Conservation (phyloP, 1,140 invertebrate genomes). For the Diorhabda sublineata region DNA sequence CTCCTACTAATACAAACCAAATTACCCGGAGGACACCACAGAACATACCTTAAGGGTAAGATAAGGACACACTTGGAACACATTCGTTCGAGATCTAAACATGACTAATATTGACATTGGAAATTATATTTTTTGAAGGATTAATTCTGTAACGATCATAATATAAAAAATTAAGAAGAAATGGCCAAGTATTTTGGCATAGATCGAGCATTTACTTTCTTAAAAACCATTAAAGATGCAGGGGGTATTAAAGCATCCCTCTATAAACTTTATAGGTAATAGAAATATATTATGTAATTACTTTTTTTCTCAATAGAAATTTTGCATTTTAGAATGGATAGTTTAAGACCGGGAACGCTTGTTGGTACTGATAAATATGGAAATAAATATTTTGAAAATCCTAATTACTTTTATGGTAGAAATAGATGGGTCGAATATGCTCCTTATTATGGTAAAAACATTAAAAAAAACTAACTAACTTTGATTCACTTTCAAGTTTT, state of each 20-base stretch:
- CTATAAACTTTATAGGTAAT: conserved; percentile 72
- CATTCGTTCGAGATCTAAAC: too few species aligned
- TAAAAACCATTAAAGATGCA: conserved; percentile 67
- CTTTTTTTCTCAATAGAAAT: conserved; percentile 16
- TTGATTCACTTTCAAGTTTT: too few species aligned
- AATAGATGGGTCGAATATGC: conserved; percentile 94
- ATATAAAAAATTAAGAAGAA: not conserved
- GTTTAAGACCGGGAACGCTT: conserved; percentile 76
- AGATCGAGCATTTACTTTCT: conserved; percentile 66
- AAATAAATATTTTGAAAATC: conserved; percentile 95
- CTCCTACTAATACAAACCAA: too few species aligned
- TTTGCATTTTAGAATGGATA: conserved; percentile 67
- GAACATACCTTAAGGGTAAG: too few species aligned
- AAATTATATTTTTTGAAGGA: too few species aligned
- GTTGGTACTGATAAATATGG: conserved; percentile 95
- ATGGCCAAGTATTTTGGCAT: conserved; percentile 66
- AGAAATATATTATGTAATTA: conserved; percentile 41
- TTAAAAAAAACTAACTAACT: too few species aligned
- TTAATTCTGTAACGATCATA: too few species aligned
- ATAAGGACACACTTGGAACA: too few species aligned
- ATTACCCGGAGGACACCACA: too few species aligned
- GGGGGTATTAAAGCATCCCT: conserved; percentile 70
- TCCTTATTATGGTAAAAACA: conserved; percentile 54
- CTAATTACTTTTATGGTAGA: conserved; percentile 80
- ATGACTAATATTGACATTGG: too few species aligned